Evolutionary conservation across 2,797 vertebrate species (phyloP).

Genomic region (Heliangelus exortis): DNA sequence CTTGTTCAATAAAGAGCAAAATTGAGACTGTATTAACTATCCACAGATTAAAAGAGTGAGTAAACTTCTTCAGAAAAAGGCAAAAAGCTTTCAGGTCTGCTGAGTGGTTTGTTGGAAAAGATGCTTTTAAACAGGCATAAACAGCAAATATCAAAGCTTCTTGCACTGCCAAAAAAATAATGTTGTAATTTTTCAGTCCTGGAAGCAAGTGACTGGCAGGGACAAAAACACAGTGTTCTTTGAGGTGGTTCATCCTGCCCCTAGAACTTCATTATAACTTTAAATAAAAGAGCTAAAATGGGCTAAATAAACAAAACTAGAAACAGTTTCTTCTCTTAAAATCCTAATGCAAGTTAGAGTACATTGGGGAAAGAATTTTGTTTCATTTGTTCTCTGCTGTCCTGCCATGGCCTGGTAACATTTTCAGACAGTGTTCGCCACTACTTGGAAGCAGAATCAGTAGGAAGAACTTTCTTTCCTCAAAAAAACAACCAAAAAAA

Average conservation of each 20-base stretch:
- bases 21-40: background rate
- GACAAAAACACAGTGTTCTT: background rate
- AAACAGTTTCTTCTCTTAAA: background rate
- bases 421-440: background rate
- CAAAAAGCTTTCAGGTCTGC: background rate
- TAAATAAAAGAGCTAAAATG: background rate
- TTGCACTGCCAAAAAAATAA: background rate
- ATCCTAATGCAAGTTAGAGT: background rate
- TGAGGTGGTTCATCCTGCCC: background rate
- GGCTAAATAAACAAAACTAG: background rate
- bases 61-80: background rate
- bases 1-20: background rate
- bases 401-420: background rate
- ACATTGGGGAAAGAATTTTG: background rate
- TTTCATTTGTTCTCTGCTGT: background rate
- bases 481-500: background rate
- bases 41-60: background rate
- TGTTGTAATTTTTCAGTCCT: background rate
- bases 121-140: background rate
- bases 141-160: background rate
- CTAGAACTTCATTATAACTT: background rate
- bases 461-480: background rate
- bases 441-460: background rate
- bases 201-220: background rate
- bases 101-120: background rate